These are phyloP conservation scores for Yponomeuta malinellus DNA, from an alignment of 2,888 invertebrate genomes.

Conservation along the genomic window DNA sequence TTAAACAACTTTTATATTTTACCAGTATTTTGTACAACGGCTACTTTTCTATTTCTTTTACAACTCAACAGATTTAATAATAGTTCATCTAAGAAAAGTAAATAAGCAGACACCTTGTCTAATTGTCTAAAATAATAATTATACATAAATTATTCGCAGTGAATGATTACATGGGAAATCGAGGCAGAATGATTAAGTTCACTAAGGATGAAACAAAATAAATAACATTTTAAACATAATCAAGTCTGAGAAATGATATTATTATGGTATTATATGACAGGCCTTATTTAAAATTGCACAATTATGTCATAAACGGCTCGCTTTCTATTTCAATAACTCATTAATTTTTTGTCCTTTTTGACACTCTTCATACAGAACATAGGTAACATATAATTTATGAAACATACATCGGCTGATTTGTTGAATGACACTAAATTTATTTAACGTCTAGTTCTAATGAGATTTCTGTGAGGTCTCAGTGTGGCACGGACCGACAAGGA, in stretches of 20 bases:
- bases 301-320: background rate
- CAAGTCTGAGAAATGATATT: background rate
- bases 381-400: constrained; percentile 29
- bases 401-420: constrained; percentile 55
- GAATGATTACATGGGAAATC: background rate
- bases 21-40: constrained; percentile 65
- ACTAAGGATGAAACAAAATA: background rate
- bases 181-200: background rate
- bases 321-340: background rate
- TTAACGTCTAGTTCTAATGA: constrained; percentile 62
- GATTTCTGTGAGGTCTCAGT: constrained; percentile 52
- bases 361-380: background rate
- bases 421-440: constrained; percentile 26
- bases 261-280: background rate
- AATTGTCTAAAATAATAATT: constrained; percentile 14
- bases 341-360: background rate
- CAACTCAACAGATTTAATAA: constrained; percentile 8
- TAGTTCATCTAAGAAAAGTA: constrained; percentile 16
- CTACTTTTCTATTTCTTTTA: constrained; percentile 44
- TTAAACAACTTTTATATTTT: constrained; percentile 76
- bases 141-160: background rate
- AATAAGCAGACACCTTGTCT: constrained; percentile 20
- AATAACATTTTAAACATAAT: background rate
- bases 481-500: background rate
- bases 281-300: constrained; percentile 7